These are phyloP conservation scores for Tridacna crocea DNA, from an alignment of 2,888 invertebrate species.

Conservation along the genomic window DNA sequence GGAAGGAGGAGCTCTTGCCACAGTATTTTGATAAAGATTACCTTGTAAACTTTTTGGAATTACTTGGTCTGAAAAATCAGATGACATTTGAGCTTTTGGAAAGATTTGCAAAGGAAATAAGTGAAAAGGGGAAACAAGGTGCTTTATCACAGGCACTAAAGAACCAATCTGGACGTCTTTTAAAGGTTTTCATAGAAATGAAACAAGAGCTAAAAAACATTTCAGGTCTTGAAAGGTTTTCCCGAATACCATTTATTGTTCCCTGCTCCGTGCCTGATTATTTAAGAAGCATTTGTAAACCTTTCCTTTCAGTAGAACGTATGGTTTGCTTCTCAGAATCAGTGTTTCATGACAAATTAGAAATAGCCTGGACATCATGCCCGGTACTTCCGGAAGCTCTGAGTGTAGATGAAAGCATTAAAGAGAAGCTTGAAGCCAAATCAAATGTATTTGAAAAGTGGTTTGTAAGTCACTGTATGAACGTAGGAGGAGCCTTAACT, in stretches of 20 bases:
- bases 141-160: slow-evolving; percentile 24
- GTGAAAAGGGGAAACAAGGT: slow-evolving; percentile 11
- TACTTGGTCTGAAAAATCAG: slow-evolving; percentile 42
- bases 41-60: slow-evolving; percentile 33
- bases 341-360: slow-evolving; percentile 7
- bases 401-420: neutral
- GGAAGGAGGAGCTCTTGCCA: slow-evolving; percentile 63
- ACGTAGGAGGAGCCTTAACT: neutral
- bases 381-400: slow-evolving; percentile 17
- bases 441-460: neutral
- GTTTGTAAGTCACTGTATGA: slow-evolving; percentile 18
- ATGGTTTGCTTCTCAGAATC: slow-evolving; percentile 26
- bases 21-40: slow-evolving; percentile 7
- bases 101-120: slow-evolving; percentile 49
- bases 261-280: neutral
- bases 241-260: slow-evolving; percentile 4
- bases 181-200: slow-evolving; percentile 33
- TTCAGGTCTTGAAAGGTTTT: neutral
- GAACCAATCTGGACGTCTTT: slow-evolving; percentile 35
- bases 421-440: slow-evolving; percentile 2
- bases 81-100: slow-evolving; percentile 51
- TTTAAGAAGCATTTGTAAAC: neutral
- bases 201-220: neutral
- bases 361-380: slow-evolving; percentile 26
- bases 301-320: neutral